Percentiles rank a stretch among this genome's conserved stretches.
Evolutionary conservation across 2,888 invertebrate species (phyloP).

Genomic region (Scrobipalpa atriplicella): DNA sequence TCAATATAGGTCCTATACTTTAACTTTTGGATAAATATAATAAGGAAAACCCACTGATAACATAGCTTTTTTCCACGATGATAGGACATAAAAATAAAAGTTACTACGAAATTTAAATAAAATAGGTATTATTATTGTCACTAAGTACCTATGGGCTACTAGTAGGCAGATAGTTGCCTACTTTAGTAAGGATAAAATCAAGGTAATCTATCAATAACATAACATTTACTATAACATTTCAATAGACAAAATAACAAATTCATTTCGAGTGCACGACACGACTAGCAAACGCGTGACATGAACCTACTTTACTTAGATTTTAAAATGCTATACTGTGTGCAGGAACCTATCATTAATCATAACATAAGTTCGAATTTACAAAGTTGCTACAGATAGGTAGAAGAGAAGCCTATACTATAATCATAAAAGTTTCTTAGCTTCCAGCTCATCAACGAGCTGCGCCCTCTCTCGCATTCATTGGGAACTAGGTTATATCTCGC

Average conservation of each 20-base stretch:
- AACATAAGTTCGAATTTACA: neutral
- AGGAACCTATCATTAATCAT: neutral
- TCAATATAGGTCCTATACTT: conserved; percentile 39
- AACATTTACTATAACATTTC: too few species aligned
- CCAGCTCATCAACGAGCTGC: neutral
- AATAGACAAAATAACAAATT: too few species aligned
- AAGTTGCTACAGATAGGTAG: neutral
- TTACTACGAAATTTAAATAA: too few species aligned
- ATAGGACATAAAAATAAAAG: too few species aligned
- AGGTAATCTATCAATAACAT: too few species aligned
- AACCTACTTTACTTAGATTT: neutral
- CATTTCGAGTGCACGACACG: too few species aligned
- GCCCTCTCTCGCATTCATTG: neutral
- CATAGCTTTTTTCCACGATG: too few species aligned
- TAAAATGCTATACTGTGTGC: neutral
- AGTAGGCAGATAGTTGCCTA: too few species aligned
- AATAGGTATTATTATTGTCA: too few species aligned
- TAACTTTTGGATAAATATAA: neutral
- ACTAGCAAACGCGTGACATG: too few species aligned
- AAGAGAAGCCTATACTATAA: neutral
- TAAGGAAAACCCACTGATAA: neutral
- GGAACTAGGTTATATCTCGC: conserved; percentile 1
- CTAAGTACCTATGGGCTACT: too few species aligned
- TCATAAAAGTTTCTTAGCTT: neutral
- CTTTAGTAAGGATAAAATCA: too few species aligned